Conservation (phyloP, 1,140 invertebrate genomes). For the Chlorops oryzae region DNA sequence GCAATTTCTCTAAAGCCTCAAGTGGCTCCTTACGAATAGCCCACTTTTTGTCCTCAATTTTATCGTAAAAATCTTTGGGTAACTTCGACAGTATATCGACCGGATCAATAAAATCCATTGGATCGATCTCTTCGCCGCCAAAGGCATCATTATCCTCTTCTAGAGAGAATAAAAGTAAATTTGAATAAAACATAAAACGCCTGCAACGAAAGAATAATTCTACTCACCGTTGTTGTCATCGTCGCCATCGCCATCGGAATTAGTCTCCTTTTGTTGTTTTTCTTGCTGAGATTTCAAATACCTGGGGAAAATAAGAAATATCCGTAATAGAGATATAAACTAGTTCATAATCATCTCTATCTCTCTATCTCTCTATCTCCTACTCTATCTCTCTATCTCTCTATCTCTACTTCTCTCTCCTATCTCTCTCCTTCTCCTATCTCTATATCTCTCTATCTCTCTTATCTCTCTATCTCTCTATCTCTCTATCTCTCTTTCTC, state of each 20-base stretch:
- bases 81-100: constrained; percentile 89
- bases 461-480: too few species aligned
- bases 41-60: constrained; percentile 96
- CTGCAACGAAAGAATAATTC: constrained; percentile 3
- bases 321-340: too few species aligned
- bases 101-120: constrained; percentile 83
- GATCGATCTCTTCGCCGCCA: constrained; percentile 72
- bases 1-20: constrained; percentile 69
- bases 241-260: constrained; percentile 53
- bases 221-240: constrained; percentile 48
- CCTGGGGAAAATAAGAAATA: too few species aligned
- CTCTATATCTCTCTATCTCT: too few species aligned
- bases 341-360: too few species aligned
- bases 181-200: neutral
- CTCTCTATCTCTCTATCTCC: too few species aligned
- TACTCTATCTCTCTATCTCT: too few species aligned
- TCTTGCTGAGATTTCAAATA: constrained; percentile 86
- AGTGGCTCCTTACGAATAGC: constrained; percentile 90
- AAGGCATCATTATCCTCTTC: constrained; percentile 49
- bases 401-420: too few species aligned
- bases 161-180: neutral
- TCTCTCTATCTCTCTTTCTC: too few species aligned
- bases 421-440: too few species aligned
- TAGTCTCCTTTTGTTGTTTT: constrained; percentile 59
- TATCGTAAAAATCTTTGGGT: constrained; percentile 94